Evolutionary conservation across 2,113 vertebrate species (phyloP).

Genomic region (Siniperca knerii): DNA sequence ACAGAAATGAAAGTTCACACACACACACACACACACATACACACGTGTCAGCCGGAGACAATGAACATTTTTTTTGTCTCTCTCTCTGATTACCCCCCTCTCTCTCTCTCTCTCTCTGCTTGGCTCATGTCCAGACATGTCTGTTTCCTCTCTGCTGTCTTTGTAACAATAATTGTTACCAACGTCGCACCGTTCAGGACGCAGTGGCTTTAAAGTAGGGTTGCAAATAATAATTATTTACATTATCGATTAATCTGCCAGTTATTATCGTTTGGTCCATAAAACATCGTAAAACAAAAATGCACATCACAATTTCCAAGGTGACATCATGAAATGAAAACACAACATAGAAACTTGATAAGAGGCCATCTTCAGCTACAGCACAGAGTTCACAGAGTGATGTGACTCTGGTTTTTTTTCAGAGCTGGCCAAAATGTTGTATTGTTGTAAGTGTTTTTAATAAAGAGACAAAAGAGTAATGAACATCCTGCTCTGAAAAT

Average conservation of each 20-base stretch:
- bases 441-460: not conserved
- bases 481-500: not conserved
- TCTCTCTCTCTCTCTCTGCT: not conserved
- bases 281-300: not conserved
- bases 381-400: not conserved
- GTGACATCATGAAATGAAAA: not conserved
- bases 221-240: not conserved
- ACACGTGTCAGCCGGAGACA: constrained; percentile 36
- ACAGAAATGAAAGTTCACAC: not conserved
- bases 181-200: not conserved
- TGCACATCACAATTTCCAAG: not conserved
- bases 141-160: not conserved
- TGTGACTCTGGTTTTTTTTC: not conserved
- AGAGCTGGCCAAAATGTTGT: not conserved
- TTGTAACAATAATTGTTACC: not conserved
- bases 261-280: not conserved
- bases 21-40: constrained; percentile 3
- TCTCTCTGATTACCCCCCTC: not conserved
- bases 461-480: not conserved
- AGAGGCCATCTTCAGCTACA: not conserved
- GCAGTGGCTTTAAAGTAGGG: not conserved
- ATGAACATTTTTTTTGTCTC: constrained; percentile 20
- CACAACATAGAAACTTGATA: not conserved
- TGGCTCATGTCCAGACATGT: constrained; percentile 34
- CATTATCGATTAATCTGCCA: not conserved